Conservation (phyloP, 2,888 invertebrate genomes). For the Callinectes sapidus region DNA sequence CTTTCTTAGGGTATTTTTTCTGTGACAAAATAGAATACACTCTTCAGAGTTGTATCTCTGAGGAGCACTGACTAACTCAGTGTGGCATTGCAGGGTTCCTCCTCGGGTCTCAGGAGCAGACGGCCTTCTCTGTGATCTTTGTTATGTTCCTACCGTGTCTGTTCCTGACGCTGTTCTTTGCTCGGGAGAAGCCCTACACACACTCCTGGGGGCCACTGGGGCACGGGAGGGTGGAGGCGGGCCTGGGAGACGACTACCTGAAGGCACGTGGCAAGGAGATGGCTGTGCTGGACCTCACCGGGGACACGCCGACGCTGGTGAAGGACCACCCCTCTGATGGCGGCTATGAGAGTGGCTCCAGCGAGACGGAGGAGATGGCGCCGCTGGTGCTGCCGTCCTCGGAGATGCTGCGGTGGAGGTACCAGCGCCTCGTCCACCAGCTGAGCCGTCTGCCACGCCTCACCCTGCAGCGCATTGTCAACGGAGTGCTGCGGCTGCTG, state of each 20-base stretch:
- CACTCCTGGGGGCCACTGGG: conserved; percentile 12
- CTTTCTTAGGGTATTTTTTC: background rate
- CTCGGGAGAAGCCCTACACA: conserved; percentile 73
- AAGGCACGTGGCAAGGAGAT: background rate
- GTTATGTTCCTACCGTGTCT: conserved; percentile 73
- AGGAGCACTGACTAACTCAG: background rate
- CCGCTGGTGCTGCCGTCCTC: conserved; percentile 48
- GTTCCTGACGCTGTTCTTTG: conserved; percentile 74
- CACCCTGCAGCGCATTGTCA: conserved; percentile 53
- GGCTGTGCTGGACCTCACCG: conserved; percentile 50
- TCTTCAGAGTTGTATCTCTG: background rate
- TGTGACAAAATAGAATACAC: background rate
- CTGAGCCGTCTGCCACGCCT: conserved; percentile 54
- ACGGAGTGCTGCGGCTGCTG: conserved; percentile 31
- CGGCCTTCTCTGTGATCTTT: conserved; percentile 74
- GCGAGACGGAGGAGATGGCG: conserved; percentile 53
- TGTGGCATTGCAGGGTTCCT: conserved; percentile 36
- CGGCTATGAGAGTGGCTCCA: conserved; percentile 67
- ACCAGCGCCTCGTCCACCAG: conserved; percentile 48
- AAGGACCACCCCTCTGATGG: conserved; percentile 62
- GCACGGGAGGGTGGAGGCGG: background rate
- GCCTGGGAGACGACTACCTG: background rate
- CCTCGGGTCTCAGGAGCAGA: conserved; percentile 74
- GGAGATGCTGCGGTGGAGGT: conserved; percentile 55
- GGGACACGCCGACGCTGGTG: conserved; percentile 29